Evolutionary conservation across 2,113 vertebrate genomes (phyloP), one percentile per base, ranked within the genome.

Genomic region (Chaenogobius annularis): DNA sequence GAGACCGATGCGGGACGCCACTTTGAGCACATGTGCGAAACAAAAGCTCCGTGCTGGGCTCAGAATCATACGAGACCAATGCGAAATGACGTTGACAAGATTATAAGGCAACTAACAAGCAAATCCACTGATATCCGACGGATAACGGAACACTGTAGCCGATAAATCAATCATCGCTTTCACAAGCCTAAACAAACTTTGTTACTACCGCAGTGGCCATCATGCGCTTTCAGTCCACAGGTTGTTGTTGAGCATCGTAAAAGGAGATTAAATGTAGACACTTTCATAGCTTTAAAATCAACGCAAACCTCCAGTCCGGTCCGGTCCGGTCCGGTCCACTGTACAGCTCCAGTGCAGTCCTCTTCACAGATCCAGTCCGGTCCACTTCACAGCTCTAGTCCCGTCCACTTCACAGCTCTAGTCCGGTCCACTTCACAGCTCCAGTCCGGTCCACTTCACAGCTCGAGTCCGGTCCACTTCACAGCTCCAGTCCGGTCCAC

Each of bases 231-330:
- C 20, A 31, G 1, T 31, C 26, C 26, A 31, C 26, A 31, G 26
- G 26, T 31, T 31, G 26, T 31, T 31, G 26, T 31, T 31, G 26
- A 31, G 26, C 26, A 12, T 1, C 20, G 11, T 22, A 20, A 4
- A 22, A 7, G 10, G 10, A 10, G 8, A 11, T 55, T 59, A 26
- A 31, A 3, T 1, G 54, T 6, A 1, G 26, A 59, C 11, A 62
- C 37, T 43, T 67, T 83, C 85, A 70, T 65, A 88, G 78, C 87
- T 10, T 56, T 14, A 0, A 61, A 58, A 55, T 69, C 0, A 66
- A 46, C 74, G 48, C 63, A 48, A n/a, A 19, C 58, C 43, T 67
- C 6, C 26, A 31, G 2, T 31, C 26, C 26, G 26, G 26, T 2
- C 26, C 26, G n/a, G n/a, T n/a, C n/a, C n/a, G n/a, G n/a, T 62